phyloP scores from a whole-genome alignment of 2,113 vertebrate species.

The Eurypyga helias region DNA sequence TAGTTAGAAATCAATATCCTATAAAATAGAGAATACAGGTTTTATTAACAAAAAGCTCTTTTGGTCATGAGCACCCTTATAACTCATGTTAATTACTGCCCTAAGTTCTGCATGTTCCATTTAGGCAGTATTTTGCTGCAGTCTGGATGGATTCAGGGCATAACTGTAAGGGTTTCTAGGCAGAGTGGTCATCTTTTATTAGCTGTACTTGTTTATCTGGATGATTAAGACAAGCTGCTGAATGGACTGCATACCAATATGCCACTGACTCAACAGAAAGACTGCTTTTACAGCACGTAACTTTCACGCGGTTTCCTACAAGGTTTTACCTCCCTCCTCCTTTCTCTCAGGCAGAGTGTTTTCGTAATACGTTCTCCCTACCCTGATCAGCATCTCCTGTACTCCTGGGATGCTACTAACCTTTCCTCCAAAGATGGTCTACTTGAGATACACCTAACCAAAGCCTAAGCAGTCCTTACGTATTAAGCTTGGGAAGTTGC shows the following conservation, averaged over 20 bases:
- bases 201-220: not conserved
- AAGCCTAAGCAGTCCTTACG: not conserved
- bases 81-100: not conserved
- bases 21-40: not conserved
- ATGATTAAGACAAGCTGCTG: slow-evolving; percentile 13
- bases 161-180: not conserved
- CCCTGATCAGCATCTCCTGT: not conserved
- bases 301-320: not conserved
- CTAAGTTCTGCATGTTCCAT: not conserved
- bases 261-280: not conserved
- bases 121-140: not conserved
- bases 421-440: not conserved
- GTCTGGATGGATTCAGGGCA: not conserved
- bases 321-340: not conserved
- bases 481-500: not conserved
- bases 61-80: not conserved
- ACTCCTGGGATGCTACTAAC: not conserved
- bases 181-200: not conserved
- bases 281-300: not conserved
- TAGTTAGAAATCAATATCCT: not conserved
- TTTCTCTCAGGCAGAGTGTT: not conserved
- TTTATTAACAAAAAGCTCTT: slow-evolving; percentile 32
- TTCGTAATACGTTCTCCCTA: not conserved
- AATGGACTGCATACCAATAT: not conserved
- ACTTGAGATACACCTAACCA: not conserved